Conservation (phyloP, 2,797 vertebrate genomes). For the Agapornis canus region DNA sequence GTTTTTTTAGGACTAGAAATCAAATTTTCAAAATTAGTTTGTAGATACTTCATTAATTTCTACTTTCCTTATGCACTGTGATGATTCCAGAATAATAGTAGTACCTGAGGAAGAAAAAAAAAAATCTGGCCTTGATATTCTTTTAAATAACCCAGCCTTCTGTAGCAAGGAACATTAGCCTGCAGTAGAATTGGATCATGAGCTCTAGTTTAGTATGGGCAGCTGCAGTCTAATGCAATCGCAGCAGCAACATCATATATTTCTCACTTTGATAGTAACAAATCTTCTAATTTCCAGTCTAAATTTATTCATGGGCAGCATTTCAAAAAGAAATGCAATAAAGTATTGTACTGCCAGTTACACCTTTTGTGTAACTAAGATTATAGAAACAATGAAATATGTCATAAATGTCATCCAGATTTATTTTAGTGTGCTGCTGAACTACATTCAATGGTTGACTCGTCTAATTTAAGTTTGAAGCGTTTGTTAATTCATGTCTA, state of each 20-base stretch:
- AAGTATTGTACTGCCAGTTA: constrained; percentile 44
- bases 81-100: not conserved
- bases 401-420: constrained; percentile 44
- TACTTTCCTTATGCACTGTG: not conserved
- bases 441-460: constrained; percentile 43
- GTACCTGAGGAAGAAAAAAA: not conserved
- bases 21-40: not conserved
- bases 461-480: constrained; percentile 57
- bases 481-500: constrained; percentile 31
- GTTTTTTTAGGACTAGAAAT: not conserved
- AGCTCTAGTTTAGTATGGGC: not conserved
- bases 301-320: constrained; percentile 43
- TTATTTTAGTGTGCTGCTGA: constrained; percentile 59
- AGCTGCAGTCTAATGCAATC: not conserved
- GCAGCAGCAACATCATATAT: not conserved
- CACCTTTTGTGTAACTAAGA: constrained; percentile 46
- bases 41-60: not conserved
- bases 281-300: constrained; percentile 19
- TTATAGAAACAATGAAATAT: constrained; percentile 60
- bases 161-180: not conserved
- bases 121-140: not conserved
- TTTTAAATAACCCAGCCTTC: not conserved
- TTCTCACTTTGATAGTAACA: not conserved
- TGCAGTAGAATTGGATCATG: rapidly evolving
- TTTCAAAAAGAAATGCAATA: constrained; percentile 38